phyloP scores from a whole-genome alignment of 2,888 invertebrate genomes.

The Syritta pipiens region DNA sequence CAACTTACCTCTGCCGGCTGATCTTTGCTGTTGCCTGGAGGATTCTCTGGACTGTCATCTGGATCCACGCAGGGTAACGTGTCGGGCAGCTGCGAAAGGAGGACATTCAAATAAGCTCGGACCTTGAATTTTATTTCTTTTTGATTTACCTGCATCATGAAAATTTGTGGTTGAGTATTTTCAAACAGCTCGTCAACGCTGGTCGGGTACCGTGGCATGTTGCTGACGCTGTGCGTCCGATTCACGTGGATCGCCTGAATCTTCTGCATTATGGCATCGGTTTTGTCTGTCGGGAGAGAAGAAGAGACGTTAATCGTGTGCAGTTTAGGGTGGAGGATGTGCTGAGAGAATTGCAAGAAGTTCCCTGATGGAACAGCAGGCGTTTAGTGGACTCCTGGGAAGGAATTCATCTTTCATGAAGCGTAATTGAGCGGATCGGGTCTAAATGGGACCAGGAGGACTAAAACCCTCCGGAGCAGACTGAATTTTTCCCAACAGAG shows the following conservation, averaged over 20 bases:
- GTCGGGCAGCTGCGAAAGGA: slow-evolving; percentile 75
- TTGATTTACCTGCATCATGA: slow-evolving; percentile 76
- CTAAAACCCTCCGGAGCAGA: too few species aligned
- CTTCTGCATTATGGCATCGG: slow-evolving; percentile 71
- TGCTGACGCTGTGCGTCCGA: slow-evolving; percentile 61
- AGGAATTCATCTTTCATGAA: too few species aligned
- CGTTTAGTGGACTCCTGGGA: too few species aligned
- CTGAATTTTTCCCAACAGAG: too few species aligned
- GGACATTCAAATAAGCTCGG: neutral
- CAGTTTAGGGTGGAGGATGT: neutral
- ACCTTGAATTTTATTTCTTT: too few species aligned
- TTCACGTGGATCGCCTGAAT: slow-evolving; percentile 72
- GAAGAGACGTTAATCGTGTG: neutral
- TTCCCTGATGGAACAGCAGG: too few species aligned
- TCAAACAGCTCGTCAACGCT: slow-evolving; percentile 74
- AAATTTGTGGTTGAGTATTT: slow-evolving; percentile 74
- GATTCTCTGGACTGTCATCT: slow-evolving; percentile 70
- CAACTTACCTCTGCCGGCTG: slow-evolving; percentile 37
- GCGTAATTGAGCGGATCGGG: too few species aligned
- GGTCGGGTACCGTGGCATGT: slow-evolving; percentile 73
- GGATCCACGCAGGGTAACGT: slow-evolving; percentile 72
- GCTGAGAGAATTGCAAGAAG: too few species aligned
- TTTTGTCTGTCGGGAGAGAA: slow-evolving; percentile 24
- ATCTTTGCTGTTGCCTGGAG: slow-evolving; percentile 44
- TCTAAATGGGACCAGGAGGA: too few species aligned